Base-by-base conservation (phyloP, 2,113 vertebrate genomes). In the Athene cunicularia region DNA sequence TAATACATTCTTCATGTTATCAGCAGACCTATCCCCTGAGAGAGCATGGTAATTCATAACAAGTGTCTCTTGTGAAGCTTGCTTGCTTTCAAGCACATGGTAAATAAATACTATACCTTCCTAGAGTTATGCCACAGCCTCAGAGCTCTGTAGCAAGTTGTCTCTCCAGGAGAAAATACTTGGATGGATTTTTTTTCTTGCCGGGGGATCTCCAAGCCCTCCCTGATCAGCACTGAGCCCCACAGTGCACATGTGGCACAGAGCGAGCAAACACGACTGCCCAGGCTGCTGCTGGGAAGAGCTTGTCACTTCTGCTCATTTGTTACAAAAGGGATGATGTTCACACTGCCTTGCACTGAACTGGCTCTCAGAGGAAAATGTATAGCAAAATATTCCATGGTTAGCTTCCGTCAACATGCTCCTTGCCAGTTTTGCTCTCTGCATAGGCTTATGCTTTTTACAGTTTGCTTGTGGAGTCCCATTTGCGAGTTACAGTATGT, bases 1-100 rank as follows among this genome's bases (percentile, higher is more conserved):
- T 82, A 80, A 76, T 93, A 41, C 89, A 50, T 95, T 95, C 91
- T 87, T 95, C 86, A 82, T 76, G 70, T 85, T 95, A 94, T 93
- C 95, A 97, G 56, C 93, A 93, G 80, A 62, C 8, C 62, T 58
- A 45, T 96, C 89, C 87, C 93, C 80, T 45, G 91, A 89, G 96
- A 95, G 86, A 75, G 52, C 49, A 24, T 33, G 50, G 53, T 91
- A 90, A 95, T 95, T 85, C 89, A n/a, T 37, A 93, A 87, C 93
- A 87, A 97, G 95, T 81, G 91, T 84, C 73, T 95, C 76, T 49
- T 81, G 67, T n/a, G 39, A 58, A 87, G 80, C 76, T 91, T 63
- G 41, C 77, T 88, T 91, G 80, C 87, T 90, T 64, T 60, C 8
- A 47, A 75, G 49, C 70, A 23, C 37, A 1, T 19, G 68, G 37